These are phyloP conservation scores for Paramuricea clavata DNA, from an alignment of 92 coral and sea anemone species.

Conservation along the genomic window DNA sequence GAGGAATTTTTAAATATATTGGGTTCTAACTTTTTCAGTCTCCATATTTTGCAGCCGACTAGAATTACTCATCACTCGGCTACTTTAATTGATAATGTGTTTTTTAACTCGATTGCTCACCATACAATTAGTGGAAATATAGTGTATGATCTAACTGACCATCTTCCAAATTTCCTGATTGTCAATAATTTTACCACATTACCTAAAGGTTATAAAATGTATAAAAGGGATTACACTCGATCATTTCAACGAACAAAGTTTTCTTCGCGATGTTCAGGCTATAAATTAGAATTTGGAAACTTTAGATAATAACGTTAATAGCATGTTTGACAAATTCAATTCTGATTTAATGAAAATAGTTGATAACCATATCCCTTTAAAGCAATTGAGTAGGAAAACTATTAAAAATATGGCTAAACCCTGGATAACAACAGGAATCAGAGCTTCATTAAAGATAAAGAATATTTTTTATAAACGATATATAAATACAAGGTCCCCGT, in stretches of 20 bases:
- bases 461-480: slow-evolving; percentile 54
- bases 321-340: slow-evolving; percentile 49
- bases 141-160: slow-evolving; percentile 38
- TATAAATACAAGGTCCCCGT: slow-evolving; percentile 29
- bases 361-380: slow-evolving; percentile 64
- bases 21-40: slow-evolving; percentile 52
- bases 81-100: slow-evolving; percentile 36
- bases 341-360: slow-evolving; percentile 43
- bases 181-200: slow-evolving; percentile 34
- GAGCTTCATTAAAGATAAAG: slow-evolving; percentile 47
- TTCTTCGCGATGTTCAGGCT: neutral
- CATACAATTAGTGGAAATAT: slow-evolving; percentile 30
- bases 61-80: slow-evolving; percentile 69
- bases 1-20: slow-evolving; percentile 65
- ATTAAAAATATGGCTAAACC: slow-evolving; percentile 59
- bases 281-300: neutral
- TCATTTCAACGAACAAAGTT: slow-evolving; percentile 18
- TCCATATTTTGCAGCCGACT: slow-evolving; percentile 66
- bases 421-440: slow-evolving; percentile 63
- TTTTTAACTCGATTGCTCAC: slow-evolving; percentile 19
- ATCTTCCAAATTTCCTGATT: slow-evolving; percentile 45
- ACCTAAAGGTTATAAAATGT: slow-evolving; percentile 26
- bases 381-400: slow-evolving; percentile 54
- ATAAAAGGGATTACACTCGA: no score
- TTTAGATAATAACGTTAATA: neutral